Evolutionary conservation across 2,888 invertebrate genomes (phyloP).

Genomic region (Lepidonotus clava): DNA sequence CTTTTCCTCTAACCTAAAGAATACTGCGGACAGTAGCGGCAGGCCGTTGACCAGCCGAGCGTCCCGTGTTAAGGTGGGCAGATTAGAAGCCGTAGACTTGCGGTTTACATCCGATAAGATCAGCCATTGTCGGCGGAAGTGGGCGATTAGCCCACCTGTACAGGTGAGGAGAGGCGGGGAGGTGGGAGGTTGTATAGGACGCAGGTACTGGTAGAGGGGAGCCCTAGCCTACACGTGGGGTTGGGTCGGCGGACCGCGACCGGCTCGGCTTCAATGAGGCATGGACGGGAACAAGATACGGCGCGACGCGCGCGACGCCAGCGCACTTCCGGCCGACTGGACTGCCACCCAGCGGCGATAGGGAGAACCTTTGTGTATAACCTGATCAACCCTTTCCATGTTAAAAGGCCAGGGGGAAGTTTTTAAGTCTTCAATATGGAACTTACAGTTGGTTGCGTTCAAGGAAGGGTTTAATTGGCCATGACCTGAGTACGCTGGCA

Average conservation of each 20-base stretch:
- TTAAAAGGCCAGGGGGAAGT: no score
- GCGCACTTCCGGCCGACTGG: not conserved
- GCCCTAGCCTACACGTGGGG: not conserved
- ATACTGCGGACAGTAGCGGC: no score
- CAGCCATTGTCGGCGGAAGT: not conserved
- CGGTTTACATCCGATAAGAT: not conserved
- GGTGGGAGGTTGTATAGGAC: not conserved
- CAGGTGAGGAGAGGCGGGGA: not conserved
- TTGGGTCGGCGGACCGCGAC: not conserved
- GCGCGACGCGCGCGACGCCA: not conserved
- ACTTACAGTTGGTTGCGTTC: not conserved
- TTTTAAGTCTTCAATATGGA: no score
- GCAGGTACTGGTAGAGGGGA: not conserved
- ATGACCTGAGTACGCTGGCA: not conserved
- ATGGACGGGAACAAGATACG: not conserved
- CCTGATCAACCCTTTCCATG: no score
- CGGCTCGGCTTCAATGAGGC: not conserved
- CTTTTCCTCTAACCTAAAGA: no score
- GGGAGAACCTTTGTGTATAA: no score
- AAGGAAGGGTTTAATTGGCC: conserved; percentile 19
- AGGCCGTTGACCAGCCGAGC: no score
- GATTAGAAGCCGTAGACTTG: not conserved
- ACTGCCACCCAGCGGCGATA: not conserved
- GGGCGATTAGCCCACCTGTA: not conserved
- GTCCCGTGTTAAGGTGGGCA: no score